Evolutionary conservation across 2,797 vertebrate species (phyloP).

Genomic region (Xenops minutus): DNA sequence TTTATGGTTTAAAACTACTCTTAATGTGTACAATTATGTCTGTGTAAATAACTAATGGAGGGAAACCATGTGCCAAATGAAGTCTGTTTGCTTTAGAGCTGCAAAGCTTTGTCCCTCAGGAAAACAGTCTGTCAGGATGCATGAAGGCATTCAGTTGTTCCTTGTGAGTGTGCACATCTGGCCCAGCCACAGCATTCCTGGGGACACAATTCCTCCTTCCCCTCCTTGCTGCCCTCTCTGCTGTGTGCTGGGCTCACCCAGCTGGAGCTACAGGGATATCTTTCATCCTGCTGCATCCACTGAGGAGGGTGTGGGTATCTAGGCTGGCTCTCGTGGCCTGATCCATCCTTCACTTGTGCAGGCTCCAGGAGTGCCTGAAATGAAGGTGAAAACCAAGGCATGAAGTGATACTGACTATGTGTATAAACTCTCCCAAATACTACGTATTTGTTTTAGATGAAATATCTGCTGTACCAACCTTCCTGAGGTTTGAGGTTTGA

Average conservation of each 20-base stretch:
- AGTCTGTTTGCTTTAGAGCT: background rate
- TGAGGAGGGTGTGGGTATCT: background rate
- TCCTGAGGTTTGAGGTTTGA: background rate
- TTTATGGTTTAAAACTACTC: background rate
- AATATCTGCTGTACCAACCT: background rate
- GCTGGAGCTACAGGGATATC: background rate
- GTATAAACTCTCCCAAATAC: background rate
- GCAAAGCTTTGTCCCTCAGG: background rate
- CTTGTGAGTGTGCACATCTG: background rate
- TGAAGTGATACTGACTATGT: background rate
- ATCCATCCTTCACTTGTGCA: background rate
- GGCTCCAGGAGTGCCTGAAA: background rate
- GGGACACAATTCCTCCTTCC: background rate
- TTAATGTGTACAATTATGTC: background rate
- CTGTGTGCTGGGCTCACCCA: background rate
- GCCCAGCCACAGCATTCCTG: background rate
- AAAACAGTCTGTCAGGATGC: background rate
- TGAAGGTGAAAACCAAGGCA: background rate
- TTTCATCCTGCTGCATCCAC: background rate
- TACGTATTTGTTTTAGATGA: background rate
- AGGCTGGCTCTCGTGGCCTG: rapidly evolving
- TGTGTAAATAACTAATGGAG: background rate
- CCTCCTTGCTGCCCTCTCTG: background rate
- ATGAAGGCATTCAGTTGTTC: background rate
- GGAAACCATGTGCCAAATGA: background rate